Evolutionary conservation across 2,888 invertebrate genomes (phyloP).

Genomic region (Augochlorella aurata): DNA sequence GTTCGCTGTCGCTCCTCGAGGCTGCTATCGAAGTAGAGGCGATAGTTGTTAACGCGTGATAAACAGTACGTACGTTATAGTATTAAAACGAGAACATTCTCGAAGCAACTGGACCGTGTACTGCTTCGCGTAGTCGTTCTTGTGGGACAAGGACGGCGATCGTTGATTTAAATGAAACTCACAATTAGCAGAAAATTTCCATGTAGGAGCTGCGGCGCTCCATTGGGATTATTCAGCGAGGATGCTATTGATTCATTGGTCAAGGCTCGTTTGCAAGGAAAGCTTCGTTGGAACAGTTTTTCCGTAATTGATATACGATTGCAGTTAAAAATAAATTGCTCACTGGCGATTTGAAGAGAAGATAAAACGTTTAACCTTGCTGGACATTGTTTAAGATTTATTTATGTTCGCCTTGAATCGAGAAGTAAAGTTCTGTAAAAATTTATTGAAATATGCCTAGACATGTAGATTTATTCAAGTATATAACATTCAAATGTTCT

Average conservation of each 20-base stretch:
- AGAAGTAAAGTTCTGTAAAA: neutral
- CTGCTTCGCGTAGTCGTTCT: constrained; percentile 30
- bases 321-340: neutral
- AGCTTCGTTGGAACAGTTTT: neutral
- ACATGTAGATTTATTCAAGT: no score
- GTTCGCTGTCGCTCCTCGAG: constrained; percentile 9
- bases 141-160: constrained; percentile 54
- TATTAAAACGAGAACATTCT: constrained; percentile 45
- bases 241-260: neutral
- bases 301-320: neutral
- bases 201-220: constrained; percentile 2
- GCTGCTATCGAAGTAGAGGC: constrained; percentile 23
- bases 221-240: neutral
- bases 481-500: no score
- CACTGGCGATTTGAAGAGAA: neutral
- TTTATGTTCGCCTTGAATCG: neutral
- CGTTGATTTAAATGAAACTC: constrained; percentile 21
- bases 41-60: constrained; percentile 32
- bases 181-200: constrained; percentile 37
- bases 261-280: neutral
- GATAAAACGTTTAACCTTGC: neutral
- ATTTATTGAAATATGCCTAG: no score
- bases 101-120: constrained; percentile 49
- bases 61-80: constrained; percentile 37
- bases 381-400: neutral